Conservation (phyloP, 23 tunicate species). For the Halocynthia roretzi region DNA sequence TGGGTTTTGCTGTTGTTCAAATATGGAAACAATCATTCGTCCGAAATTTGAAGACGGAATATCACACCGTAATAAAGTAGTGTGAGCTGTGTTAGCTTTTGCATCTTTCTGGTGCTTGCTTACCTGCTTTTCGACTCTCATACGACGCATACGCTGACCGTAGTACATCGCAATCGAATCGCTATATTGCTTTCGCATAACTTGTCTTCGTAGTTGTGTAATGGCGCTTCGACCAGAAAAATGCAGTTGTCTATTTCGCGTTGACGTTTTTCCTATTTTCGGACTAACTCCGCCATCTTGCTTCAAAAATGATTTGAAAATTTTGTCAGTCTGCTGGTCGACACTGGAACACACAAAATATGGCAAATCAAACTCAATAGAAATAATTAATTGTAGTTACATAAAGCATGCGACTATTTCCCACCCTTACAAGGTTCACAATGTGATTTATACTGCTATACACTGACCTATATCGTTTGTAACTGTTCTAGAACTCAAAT, state of each 20-base stretch:
- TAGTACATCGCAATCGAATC: conserved; percentile 84
- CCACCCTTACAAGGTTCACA: background rate
- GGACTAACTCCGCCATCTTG: conserved; percentile 15
- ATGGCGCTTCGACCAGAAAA: conserved; percentile 16
- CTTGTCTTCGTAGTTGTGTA: conserved; percentile 66
- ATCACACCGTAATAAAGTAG: background rate
- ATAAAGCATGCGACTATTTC: background rate
- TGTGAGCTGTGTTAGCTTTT: background rate
- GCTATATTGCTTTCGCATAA: conserved; percentile 83
- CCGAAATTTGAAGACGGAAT: too few relatives aligned
- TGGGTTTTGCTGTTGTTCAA: too few relatives aligned
- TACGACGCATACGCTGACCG: conserved; percentile 63
- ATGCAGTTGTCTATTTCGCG: conserved; percentile 28
- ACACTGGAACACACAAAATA: conserved; percentile 27
- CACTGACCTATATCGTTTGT: too few relatives aligned
- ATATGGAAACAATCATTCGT: too few relatives aligned
- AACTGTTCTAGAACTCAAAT: too few relatives aligned
- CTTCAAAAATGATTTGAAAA: conserved; percentile 56
- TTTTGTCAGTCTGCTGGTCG: conserved; percentile 60
- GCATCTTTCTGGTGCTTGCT: background rate
- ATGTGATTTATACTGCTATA: background rate
- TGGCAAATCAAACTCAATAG: background rate
- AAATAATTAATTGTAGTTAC: background rate
- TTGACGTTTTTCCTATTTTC: background rate
- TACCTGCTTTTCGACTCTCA: conserved; percentile 74